Conservation (phyloP, 1,140 invertebrate species). For the Solenopsis fugax region DNA sequence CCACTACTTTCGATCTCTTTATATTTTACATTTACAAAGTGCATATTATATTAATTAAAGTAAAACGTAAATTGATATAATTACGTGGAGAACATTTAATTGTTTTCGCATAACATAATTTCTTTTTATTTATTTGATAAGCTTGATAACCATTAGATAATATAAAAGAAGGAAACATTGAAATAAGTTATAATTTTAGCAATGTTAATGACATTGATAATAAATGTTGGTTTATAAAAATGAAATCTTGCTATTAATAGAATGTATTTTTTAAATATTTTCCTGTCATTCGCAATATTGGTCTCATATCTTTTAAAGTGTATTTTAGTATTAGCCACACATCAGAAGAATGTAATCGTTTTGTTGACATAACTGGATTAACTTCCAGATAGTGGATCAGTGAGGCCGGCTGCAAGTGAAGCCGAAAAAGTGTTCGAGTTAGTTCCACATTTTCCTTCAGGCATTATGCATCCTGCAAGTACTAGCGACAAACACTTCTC, state of each 20-base stretch:
- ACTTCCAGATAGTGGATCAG: constrained; percentile 71
- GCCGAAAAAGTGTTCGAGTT: constrained; percentile 67
- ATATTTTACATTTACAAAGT: constrained; percentile 20
- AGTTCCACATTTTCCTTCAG: constrained; percentile 74
- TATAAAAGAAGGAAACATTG: background rate
- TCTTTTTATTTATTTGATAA: constrained; percentile 9
- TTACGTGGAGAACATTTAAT: background rate
- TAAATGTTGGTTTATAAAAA: constrained; percentile 9
- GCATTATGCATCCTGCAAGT: constrained; percentile 84
- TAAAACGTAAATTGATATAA: constrained; percentile 22
- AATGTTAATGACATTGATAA: constrained; percentile 36
- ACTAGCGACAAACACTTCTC: constrained; percentile 85
- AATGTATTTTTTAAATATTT: background rate
- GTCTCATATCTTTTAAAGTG: background rate
- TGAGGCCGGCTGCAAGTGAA: constrained; percentile 25
- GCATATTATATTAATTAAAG: background rate
- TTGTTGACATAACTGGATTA: constrained; percentile 83
- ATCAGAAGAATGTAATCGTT: constrained; percentile 53
- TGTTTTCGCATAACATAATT: background rate
- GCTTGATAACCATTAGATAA: background rate
- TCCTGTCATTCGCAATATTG: background rate
- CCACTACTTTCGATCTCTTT: constrained; percentile 16
- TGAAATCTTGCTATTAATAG: background rate
- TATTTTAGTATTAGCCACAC: background rate
- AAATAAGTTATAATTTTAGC: background rate